Evolutionary conservation across 2,113 vertebrate genomes (phyloP), one percentile per base, ranked within the genome.

Genomic region (Hassar affinis): DNA sequence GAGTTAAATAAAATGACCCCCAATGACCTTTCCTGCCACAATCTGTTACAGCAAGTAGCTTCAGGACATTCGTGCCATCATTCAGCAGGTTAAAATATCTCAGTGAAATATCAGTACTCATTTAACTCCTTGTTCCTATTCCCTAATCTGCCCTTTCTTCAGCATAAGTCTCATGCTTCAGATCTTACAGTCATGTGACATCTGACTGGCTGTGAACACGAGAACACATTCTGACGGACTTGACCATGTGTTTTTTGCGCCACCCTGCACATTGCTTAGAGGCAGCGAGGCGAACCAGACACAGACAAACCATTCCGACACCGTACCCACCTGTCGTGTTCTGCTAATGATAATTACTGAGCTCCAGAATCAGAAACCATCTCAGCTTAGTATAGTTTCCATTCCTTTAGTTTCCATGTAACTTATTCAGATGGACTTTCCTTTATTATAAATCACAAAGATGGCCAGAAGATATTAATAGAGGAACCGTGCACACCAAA

Each of bases 221-320:
- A 14, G 76, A 20, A 15, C 27, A 2, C 42, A 17, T 30, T 25
- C 49, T 85, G 86, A 80, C 45, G 79, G 80, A 87, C 80, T 83
- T 52, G 84, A 54, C 27, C 80, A 83, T 85, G 52, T 87, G 86
- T 27, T 42, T 45, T 77, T 59, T 77, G 68, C 25, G n/a, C 42
- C 51, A 76, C 25, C 9, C 45, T 56, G 61, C 42, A 49, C 66
- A 17, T 47, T 51, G 38, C 22, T 71, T 33, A 33, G 2, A 57
- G 35, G 12, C n/a, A 27, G 68, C 15, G 38, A 61, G 57, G 68
- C 17, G 38, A 69, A 66, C 1, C 47, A 10, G n/a, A n/a, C 2
- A 5, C 5, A 56, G 51, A 66, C 52, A 56, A 84, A 84, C 64
- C 62, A 15, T 20, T 57, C 57, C 47, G 3, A 38, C 49, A 42